These are phyloP conservation scores for Athalia rosae DNA, from an alignment of 2,888 invertebrate species.

Conservation along the genomic window DNA sequence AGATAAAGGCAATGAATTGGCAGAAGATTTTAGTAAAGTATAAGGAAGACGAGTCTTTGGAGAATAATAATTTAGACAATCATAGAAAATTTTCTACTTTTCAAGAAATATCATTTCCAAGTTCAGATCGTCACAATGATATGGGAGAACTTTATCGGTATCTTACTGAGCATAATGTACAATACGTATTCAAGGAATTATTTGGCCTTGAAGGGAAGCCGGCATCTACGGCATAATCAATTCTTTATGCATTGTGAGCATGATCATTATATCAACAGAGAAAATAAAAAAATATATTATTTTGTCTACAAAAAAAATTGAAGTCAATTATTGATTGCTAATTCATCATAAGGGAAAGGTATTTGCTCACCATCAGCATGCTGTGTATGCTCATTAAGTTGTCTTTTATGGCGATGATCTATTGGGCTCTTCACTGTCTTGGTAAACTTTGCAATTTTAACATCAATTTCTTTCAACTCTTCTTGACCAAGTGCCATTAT, in stretches of 20 bases:
- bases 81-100: constrained; percentile 80
- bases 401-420: constrained; percentile 24
- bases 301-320: neutral
- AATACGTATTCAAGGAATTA: constrained; percentile 85
- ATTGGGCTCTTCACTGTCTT: constrained; percentile 1
- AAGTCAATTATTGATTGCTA: neutral
- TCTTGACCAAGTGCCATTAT: constrained; percentile 33
- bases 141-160: constrained; percentile 87
- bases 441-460: constrained; percentile 46
- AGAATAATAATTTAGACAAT: constrained; percentile 67
- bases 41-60: constrained; percentile 77
- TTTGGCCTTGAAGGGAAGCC: constrained; percentile 80
- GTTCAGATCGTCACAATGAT: constrained; percentile 81
- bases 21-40: constrained; percentile 87
- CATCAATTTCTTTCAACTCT: constrained; percentile 50
- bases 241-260: constrained; percentile 28
- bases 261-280: constrained; percentile 19
- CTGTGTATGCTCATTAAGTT: neutral
- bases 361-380: constrained; percentile 8
- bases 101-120: constrained; percentile 80
- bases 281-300: constrained; percentile 22
- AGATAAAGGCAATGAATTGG: constrained; percentile 88
- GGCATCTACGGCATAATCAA: constrained; percentile 46
- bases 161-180: constrained; percentile 81
- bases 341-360: neutral